Evolutionary conservation across 2,113 vertebrate genomes (phyloP).

Genomic region (Notothenia coriiceps): DNA sequence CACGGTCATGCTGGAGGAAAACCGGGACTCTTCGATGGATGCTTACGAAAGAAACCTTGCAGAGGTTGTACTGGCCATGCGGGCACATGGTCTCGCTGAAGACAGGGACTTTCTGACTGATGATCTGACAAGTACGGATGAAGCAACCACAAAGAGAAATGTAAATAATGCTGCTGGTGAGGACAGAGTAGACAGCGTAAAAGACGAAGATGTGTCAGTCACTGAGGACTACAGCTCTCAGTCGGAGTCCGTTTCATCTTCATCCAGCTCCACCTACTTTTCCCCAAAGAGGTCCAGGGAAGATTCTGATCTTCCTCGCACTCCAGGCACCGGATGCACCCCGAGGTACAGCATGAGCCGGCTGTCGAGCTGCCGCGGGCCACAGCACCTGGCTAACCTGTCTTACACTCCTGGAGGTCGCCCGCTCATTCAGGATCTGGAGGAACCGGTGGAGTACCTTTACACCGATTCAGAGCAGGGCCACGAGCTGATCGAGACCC

Average conservation of each 20-base stretch:
- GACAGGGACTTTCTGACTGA: constrained; percentile 70
- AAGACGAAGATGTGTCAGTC: constrained; percentile 42
- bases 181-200: background rate
- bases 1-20: constrained; percentile 68
- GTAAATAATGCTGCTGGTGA: background rate
- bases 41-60: constrained; percentile 61
- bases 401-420: constrained; percentile 75
- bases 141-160: constrained; percentile 15
- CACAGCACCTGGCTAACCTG: constrained; percentile 40
- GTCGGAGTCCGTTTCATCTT: constrained; percentile 53
- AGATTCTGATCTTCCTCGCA: constrained; percentile 39
- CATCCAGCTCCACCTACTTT: constrained; percentile 74
- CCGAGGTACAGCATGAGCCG: constrained; percentile 80
- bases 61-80: constrained; percentile 57
- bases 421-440: constrained; percentile 65
- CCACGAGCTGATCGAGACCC: constrained; percentile 74
- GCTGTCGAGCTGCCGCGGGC: constrained; percentile 42
- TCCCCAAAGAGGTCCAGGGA: constrained; percentile 69
- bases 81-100: constrained; percentile 22
- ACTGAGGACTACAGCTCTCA: constrained; percentile 57
- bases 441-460: constrained; percentile 73
- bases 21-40: constrained; percentile 30
- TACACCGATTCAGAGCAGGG: constrained; percentile 82
- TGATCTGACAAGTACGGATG: constrained; percentile 71
- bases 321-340: constrained; percentile 70